phyloP scores from a whole-genome alignment of 2,888 invertebrate species.

The Noctua janthe region DNA sequence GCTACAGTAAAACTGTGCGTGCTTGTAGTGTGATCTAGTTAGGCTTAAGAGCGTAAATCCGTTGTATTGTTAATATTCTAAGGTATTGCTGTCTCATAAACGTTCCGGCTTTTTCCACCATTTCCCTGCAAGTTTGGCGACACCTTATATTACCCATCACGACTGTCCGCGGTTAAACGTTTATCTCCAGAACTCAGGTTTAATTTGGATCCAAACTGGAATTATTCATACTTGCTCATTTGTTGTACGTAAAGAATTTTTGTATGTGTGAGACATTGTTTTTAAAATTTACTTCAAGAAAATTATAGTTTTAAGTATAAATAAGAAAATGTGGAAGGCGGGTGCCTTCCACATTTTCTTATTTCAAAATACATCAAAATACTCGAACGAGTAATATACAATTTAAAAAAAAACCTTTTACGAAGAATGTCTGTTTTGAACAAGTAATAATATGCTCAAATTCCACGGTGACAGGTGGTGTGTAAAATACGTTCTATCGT shows the following conservation, averaged over 20 bases:
- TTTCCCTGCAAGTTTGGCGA: neutral
- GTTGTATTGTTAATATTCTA: too few species aligned
- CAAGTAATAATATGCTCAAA: neutral
- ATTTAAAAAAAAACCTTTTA: too few species aligned
- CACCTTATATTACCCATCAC: constrained; percentile 7
- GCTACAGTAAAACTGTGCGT: too few species aligned
- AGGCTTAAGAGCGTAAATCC: too few species aligned
- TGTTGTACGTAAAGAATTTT: neutral
- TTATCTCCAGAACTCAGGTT: constrained; percentile 21
- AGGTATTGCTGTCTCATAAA: neutral
- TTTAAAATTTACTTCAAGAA: neutral
- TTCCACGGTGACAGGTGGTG: neutral
- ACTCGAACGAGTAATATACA: too few species aligned
- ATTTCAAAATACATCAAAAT: too few species aligned
- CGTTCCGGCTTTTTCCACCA: neutral
- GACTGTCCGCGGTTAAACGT: neutral
- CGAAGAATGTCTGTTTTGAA: too few species aligned
- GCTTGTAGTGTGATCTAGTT: too few species aligned
- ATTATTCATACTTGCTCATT: neutral
- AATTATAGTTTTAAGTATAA: neutral
- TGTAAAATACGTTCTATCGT: neutral
- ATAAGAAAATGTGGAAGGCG: neutral
- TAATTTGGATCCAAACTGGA: neutral
- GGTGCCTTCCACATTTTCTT: too few species aligned
- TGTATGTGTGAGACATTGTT: neutral